Conservation (phyloP, 2,888 invertebrate genomes). For the Trichogramma evanescens region DNA sequence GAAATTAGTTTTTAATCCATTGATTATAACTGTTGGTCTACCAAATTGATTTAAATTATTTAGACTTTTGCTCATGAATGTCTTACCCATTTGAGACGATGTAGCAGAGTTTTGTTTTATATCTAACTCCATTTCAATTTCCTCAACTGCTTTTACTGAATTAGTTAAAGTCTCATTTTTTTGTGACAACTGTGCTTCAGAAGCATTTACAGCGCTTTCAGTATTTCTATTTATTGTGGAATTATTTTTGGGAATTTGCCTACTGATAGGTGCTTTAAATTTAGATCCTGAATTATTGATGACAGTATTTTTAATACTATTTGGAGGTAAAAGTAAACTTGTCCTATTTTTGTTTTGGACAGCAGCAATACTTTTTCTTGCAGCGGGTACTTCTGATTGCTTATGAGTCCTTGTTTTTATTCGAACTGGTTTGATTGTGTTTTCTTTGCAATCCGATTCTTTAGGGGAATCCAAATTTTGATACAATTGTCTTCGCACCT, state of each 20-base stretch:
- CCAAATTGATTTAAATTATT: constrained; percentile 3
- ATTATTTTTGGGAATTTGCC: constrained; percentile 1
- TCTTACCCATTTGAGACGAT: background rate
- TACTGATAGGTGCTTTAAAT: background rate
- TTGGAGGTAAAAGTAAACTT: constrained; percentile 22
- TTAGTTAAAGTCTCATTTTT: background rate
- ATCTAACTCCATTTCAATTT: constrained; percentile 1
- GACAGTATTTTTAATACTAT: constrained; percentile 22
- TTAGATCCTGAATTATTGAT: constrained; percentile 11
- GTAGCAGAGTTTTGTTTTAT: no score
- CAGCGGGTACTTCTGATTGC: constrained; percentile 1
- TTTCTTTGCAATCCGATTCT: constrained; percentile 13
- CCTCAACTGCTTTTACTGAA: background rate
- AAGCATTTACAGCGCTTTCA: background rate
- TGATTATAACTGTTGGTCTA: constrained; percentile 13
- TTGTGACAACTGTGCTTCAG: constrained; percentile 1
- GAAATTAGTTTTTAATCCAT: background rate
- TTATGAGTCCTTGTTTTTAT: constrained; percentile 2
- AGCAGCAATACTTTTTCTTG: background rate
- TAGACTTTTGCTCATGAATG: background rate
- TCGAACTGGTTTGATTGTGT: background rate
- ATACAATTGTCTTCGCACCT: constrained; percentile 20
- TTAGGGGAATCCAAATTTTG: constrained; percentile 13
- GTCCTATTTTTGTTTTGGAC: constrained; percentile 6
- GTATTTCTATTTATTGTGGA: background rate